phyloP scores from a whole-genome alignment of 2,113 vertebrate genomes.

The Oxygymnocypris stewartii region DNA sequence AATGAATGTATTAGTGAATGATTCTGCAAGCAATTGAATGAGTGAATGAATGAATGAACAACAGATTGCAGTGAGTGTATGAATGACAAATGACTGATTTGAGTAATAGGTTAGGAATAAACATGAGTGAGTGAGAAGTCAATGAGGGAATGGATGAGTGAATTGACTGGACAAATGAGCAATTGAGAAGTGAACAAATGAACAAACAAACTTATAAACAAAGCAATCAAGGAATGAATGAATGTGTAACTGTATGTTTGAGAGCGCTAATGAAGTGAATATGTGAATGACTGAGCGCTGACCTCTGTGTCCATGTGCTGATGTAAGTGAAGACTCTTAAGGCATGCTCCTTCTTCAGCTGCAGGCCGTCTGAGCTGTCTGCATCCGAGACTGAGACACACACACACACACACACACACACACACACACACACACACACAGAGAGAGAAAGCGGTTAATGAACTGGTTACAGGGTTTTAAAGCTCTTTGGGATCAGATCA shows the following conservation, averaged over 20 bases:
- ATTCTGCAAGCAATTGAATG: not conserved
- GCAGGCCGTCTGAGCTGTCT: constrained; percentile 93
- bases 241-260: constrained; percentile 9
- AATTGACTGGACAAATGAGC: not conserved
- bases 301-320: constrained; percentile 99
- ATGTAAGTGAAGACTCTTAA: constrained; percentile 98
- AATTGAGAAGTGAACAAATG: not conserved
- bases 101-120: not conserved
- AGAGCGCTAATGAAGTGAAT: not conserved
- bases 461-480: not conserved
- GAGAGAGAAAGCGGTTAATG: not conserved
- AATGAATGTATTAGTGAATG: not conserved
- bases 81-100: not conserved
- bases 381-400: constrained; percentile 89
- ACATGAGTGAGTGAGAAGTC: not conserved
- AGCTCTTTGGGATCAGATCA: not conserved
- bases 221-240: not conserved
- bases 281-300: constrained; percentile 49
- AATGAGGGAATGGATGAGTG: not conserved
- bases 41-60: not conserved
- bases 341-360: constrained; percentile 98
- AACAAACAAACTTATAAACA: no score
- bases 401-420: constrained; percentile 56
- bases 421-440: constrained; percentile 56
- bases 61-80: not conserved